Base-by-base conservation (phyloP, 1,140 invertebrate genomes). In the Gryllus bimaculatus region DNA sequence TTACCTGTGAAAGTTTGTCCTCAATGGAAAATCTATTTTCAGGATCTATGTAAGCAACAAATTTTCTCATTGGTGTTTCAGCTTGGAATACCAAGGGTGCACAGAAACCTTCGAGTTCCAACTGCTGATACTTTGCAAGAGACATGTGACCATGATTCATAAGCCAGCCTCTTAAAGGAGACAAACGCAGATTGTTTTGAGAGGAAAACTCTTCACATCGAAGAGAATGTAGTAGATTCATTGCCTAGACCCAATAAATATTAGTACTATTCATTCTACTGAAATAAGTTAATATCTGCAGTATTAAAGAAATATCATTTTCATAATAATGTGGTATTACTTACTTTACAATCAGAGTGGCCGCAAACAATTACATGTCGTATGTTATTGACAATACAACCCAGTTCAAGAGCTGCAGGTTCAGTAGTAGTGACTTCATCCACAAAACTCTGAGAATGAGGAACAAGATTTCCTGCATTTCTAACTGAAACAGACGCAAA, bases 361-460 rank as follows among this genome's bases (percentile, higher is more conserved):
- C 97, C 97, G 84, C 96, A 98, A 15, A 99, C 95, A 81, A 98
- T 96, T 76, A 99, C 92, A 85, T 98, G 95, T 78, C 92, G 90
- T 75, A 98, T 96, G 83, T 96, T 91, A 84, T 98, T 97, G n/a
- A 96, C 90, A 48, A 97, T 91, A 85, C 96, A 98, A 47, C 95
- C 96, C 54, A 99, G 88, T 87, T 98, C 97, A 81, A 99, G 86
- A 10, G 96, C 96, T 15, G 96, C 97, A 13, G 96, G 96, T 88
- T 98, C 97, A 82, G 96, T 97, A 82, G 95, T 95, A 8, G 93
- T 94, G 82, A 93, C 89, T 85, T 96, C 95, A 83, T 95, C 93
- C 73, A 91, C 86, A 85, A 96, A 97, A 84, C 94, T 91, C 83
- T 94, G 92, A n/a, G 94, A 94, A 85, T 97, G 93, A 13, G 96